These are phyloP conservation scores for Calliopum simillimum DNA, from an alignment of 2,888 invertebrate species.

Conservation along the genomic window DNA sequence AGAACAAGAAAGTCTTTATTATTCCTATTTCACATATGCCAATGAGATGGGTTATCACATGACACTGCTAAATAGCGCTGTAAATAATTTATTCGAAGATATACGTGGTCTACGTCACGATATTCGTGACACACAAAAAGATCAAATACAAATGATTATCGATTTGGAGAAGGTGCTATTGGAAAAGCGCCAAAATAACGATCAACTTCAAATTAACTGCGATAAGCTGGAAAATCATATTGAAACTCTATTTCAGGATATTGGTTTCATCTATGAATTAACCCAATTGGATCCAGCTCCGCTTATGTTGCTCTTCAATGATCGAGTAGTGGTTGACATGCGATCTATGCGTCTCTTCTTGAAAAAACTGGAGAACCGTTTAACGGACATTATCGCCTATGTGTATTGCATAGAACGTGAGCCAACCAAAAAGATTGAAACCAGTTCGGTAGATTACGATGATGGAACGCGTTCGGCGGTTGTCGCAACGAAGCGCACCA, in stretches of 20 bases:
- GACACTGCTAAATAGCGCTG: slow-evolving; percentile 56
- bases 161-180: slow-evolving; percentile 49
- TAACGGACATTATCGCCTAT: slow-evolving; percentile 69
- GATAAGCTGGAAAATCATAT: slow-evolving; percentile 51
- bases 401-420: slow-evolving; percentile 63
- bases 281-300: slow-evolving; percentile 70
- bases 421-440: slow-evolving; percentile 38
- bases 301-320: slow-evolving; percentile 69
- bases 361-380: slow-evolving; percentile 69
- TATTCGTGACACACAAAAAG: slow-evolving; percentile 47
- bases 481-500: slow-evolving; percentile 53
- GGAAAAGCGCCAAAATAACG: slow-evolving; percentile 48
- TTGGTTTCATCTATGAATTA: slow-evolving; percentile 62
- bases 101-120: slow-evolving; percentile 51
- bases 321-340: slow-evolving; percentile 71
- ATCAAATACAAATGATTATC: slow-evolving; percentile 32
- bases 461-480: neutral
- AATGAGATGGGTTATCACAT: slow-evolving; percentile 63
- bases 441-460: neutral
- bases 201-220: slow-evolving; percentile 42
- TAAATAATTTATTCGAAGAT: slow-evolving; percentile 56
- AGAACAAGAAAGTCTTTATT: slow-evolving; percentile 61
- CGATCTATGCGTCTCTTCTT: slow-evolving; percentile 70
- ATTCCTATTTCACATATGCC: slow-evolving; percentile 63
- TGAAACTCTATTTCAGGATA: slow-evolving; percentile 52